Conservation (phyloP, 2,113 vertebrate genomes). For the Pontoporia blainvillei region DNA sequence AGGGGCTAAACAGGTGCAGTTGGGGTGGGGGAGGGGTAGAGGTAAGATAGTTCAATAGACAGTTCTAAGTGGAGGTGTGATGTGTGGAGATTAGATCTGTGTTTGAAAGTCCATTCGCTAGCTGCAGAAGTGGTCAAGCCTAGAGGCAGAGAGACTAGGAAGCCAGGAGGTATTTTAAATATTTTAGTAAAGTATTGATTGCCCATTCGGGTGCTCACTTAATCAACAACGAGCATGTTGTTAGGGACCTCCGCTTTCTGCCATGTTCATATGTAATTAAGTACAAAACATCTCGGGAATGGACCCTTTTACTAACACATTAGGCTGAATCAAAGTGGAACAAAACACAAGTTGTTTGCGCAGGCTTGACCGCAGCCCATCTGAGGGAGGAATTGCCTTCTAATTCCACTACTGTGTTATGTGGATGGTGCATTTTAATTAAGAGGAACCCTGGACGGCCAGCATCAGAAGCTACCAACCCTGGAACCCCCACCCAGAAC, state of each 20-base stretch:
- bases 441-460: neutral
- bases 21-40: neutral
- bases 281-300: neutral
- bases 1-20: too few species aligned
- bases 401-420: neutral
- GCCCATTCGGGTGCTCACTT: conserved; percentile 46
- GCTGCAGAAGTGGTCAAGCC: neutral
- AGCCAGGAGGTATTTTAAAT: conserved; percentile 48
- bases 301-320: conserved; percentile 60
- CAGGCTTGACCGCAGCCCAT: conserved; percentile 31
- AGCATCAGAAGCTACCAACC: neutral
- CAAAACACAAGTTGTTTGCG: neutral
- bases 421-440: conserved; percentile 19
- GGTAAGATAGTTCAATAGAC: neutral
- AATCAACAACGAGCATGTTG: conserved; percentile 47
- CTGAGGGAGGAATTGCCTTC: neutral
- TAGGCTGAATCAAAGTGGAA: conserved; percentile 33
- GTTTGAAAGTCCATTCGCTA: neutral
- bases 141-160: neutral
- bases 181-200: conserved; percentile 64
- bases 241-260: conserved; percentile 15
- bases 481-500: neutral
- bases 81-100: neutral
- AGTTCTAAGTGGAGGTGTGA: neutral
- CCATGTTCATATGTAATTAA: conserved; percentile 44